Percentiles rank a stretch among this genome's conserved stretches.
Evolutionary conservation across 2,888 invertebrate genomes (phyloP).

Genomic region (Andrena minutula): DNA sequence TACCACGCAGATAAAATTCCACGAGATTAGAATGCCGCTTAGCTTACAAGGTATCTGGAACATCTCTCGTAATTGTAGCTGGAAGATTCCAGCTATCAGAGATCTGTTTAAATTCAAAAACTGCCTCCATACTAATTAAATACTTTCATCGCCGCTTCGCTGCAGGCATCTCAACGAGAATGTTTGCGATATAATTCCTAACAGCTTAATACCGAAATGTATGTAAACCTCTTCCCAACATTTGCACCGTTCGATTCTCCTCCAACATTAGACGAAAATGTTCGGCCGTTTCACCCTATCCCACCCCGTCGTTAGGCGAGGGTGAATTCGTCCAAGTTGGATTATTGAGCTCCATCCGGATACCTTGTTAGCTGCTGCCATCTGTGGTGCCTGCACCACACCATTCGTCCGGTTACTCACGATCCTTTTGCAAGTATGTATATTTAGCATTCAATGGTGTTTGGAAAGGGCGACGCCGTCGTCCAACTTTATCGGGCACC

Average conservation of each 20-base stretch:
- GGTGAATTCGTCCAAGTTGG: conserved; percentile 27
- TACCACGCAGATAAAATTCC: conserved; percentile 51
- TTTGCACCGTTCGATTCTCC: conserved; percentile 1
- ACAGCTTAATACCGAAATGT: background rate
- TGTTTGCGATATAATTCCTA: background rate
- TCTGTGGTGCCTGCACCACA: conserved; percentile 60
- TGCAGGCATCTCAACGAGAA: background rate
- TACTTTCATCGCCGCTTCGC: background rate
- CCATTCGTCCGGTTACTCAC: conserved; percentile 33
- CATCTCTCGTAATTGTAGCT: conserved; percentile 33
- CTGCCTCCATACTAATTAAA: conserved; percentile 29
- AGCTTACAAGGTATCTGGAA: conserved; percentile 23
- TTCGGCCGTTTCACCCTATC: conserved; percentile 2
- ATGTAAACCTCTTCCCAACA: background rate
- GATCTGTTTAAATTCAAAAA: conserved; percentile 6
- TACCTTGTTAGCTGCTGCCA: conserved; percentile 77
- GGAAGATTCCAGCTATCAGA: no score
- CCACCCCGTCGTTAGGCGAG: conserved; percentile 21
- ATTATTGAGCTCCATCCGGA: conserved; percentile 60
- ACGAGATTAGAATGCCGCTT: conserved; percentile 44
- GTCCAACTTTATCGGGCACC: background rate
- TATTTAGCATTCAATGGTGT: conserved; percentile 24
- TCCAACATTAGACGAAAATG: background rate
- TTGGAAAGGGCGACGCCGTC: background rate
- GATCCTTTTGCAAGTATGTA: conserved; percentile 38